Base-by-base conservation (phyloP, 2,797 vertebrate genomes). In the Semotilus atromaculatus region DNA sequence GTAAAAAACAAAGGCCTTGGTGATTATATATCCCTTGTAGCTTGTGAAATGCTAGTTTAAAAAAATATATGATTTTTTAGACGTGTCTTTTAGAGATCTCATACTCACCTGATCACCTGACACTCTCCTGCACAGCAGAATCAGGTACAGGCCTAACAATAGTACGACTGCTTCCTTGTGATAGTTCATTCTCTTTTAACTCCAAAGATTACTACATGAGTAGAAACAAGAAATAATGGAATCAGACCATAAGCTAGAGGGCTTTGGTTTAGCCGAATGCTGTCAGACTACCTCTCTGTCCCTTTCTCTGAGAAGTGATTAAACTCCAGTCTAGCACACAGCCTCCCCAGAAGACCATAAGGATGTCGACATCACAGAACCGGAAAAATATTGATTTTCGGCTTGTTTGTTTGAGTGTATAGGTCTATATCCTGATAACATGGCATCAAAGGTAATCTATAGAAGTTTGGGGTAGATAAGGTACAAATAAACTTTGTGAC, bases 331-430 rank as follows among this genome's bases (percentile, higher is more conserved):
- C 34, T 71, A 81, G 77, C 8, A 29, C 43, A 72, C 71, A 67
- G 58, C 1, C 74, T 85, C 82, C 90, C 91, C 88, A 91, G 92
- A 88, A 92, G 91, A 89, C 86, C 87, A 89, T 78, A 84, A 83
- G 73, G 19, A 86, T 83, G 82, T 82, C 83, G 75, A 87, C 67
- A 74, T 83, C 62, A 73, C 81, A 77, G 76, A 11, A 6, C 67
- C 26, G 11, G 62, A 66, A 81, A 48, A 81, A 77, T 89, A 94
- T 94, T 7, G 93, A 94, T 93, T 87, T 74, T 64, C 38, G 0
- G 38, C 70, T 48, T 83, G 80, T 83, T 85, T 89, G 81, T 86
- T 85, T 87, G 23, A 72, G 51, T 51, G 51, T 45, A 4, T n/a
- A 13, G 66, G 71, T 68, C 3, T 51, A 13, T 26, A 70, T n/a